phyloP scores from a whole-genome alignment of 2,888 invertebrate genomes.

The Thelaira solivaga region DNA sequence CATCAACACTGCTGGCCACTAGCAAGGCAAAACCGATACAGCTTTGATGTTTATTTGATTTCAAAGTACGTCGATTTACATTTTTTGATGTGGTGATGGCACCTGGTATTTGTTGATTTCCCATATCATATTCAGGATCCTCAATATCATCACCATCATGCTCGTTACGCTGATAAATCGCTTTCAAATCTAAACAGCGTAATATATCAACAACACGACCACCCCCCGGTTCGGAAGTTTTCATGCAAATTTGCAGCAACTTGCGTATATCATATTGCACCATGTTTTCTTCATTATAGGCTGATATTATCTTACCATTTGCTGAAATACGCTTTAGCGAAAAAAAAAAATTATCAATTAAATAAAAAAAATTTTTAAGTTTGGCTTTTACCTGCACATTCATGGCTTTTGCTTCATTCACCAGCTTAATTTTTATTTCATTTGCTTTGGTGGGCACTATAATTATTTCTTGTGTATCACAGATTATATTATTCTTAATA shows the following conservation, averaged over 20 bases:
- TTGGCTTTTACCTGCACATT: constrained; percentile 68
- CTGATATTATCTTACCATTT: constrained; percentile 63
- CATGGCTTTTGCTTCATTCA: constrained; percentile 76
- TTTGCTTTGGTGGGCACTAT: constrained; percentile 78
- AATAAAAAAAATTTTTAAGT: not conserved
- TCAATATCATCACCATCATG: constrained; percentile 65
- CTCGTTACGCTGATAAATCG: constrained; percentile 73
- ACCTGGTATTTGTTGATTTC: constrained; percentile 73
- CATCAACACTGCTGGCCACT: constrained; percentile 80
- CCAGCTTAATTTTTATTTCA: constrained; percentile 75
- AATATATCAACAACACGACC: constrained; percentile 74
- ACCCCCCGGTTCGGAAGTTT: constrained; percentile 72
- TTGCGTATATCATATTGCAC: constrained; percentile 75
- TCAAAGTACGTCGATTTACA: constrained; percentile 74
- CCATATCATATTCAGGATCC: constrained; percentile 72
- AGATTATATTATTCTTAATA: constrained; percentile 45
- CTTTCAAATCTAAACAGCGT: constrained; percentile 75
- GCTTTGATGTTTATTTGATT: constrained; percentile 79
- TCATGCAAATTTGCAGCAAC: constrained; percentile 74
- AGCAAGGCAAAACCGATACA: constrained; percentile 78
- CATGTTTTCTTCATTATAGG: constrained; percentile 68
- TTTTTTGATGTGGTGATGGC: constrained; percentile 70
- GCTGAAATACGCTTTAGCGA: constrained; percentile 70
- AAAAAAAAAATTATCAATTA: not conserved
- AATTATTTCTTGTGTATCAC: constrained; percentile 80